Conservation (phyloP, 2,797 vertebrate species). For the Macroramphosus scolopax region DNA sequence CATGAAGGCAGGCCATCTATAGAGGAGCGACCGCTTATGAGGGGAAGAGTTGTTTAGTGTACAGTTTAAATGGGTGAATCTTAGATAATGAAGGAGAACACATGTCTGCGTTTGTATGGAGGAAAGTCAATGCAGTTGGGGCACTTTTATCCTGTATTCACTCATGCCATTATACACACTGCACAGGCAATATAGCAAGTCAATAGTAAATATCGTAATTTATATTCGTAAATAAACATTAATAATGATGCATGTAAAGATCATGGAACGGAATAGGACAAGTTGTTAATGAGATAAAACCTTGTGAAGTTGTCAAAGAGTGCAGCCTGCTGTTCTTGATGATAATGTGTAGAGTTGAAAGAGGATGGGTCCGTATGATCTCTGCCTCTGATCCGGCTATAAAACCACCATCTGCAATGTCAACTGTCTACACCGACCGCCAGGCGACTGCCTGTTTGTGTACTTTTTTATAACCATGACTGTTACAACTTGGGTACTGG, state of each 20-base stretch:
- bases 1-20: conserved; percentile 52
- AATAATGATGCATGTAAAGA: not conserved
- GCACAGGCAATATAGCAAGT: too few species aligned
- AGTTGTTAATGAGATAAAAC: conserved; percentile 27
- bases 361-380: conserved; percentile 28
- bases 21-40: conserved; percentile 51
- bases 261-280: conserved; percentile 14
- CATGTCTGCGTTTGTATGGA: conserved; percentile 30
- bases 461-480: too few species aligned
- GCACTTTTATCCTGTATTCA: not conserved
- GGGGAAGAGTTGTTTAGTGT: conserved; percentile 42
- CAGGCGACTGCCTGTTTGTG: too few species aligned
- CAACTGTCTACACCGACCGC: too few species aligned
- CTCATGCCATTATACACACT: not conserved
- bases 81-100: conserved; percentile 53
- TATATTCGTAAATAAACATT: not conserved
- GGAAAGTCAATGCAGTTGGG: conserved; percentile 9
- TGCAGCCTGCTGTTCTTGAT: conserved; percentile 45
- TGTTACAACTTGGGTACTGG: too few species aligned
- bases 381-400: conserved; percentile 30
- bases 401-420: conserved; percentile 46
- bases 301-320: conserved; percentile 16
- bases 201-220: not conserved
- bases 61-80: conserved; percentile 60
- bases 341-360: conserved; percentile 39